Evolutionary conservation across 1,140 invertebrate species (phyloP).

Genomic region (Neodiprion lecontei): DNA sequence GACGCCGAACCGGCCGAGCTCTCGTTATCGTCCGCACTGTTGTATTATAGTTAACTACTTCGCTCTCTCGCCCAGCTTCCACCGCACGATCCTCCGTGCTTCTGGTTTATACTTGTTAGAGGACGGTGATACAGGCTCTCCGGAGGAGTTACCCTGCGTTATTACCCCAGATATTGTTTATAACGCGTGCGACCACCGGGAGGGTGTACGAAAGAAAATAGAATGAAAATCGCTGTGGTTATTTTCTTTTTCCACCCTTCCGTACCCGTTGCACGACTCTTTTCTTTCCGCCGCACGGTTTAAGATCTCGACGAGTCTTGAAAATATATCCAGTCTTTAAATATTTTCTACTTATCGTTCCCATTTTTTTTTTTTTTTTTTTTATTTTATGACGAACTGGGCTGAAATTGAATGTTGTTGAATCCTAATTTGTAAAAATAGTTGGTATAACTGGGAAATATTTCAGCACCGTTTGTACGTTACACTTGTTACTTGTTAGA

Average conservation of each 20-base stretch:
- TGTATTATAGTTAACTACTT: neutral
- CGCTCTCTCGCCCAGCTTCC: neutral
- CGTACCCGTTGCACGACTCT: too few relatives aligned
- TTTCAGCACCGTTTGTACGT: too few relatives aligned
- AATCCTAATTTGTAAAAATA: too few relatives aligned
- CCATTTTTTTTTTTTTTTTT: too few relatives aligned
- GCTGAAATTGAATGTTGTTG: too few relatives aligned
- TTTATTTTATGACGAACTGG: too few relatives aligned
- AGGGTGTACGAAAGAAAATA: neutral
- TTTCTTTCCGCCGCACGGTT: too few relatives aligned
- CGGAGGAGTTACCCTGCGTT: neutral
- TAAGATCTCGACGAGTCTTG: too few relatives aligned
- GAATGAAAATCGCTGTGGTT: neutral
- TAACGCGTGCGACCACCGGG: neutral
- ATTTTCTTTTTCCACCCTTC: neutral
- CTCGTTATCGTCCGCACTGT: constrained; percentile 22
- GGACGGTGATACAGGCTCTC: neutral
- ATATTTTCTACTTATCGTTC: too few relatives aligned
- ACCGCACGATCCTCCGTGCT: neutral
- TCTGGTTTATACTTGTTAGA: constrained; percentile 1
- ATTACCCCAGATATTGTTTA: neutral
- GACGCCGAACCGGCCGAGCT: neutral
- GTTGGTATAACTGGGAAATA: too few relatives aligned
- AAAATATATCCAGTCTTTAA: too few relatives aligned
- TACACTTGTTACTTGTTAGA: too few relatives aligned